Evolutionary conservation across 37 sponge, comb jelly and placozoan genomes (phyloP).

Genomic region (Aphrocallistes beatrix): DNA sequence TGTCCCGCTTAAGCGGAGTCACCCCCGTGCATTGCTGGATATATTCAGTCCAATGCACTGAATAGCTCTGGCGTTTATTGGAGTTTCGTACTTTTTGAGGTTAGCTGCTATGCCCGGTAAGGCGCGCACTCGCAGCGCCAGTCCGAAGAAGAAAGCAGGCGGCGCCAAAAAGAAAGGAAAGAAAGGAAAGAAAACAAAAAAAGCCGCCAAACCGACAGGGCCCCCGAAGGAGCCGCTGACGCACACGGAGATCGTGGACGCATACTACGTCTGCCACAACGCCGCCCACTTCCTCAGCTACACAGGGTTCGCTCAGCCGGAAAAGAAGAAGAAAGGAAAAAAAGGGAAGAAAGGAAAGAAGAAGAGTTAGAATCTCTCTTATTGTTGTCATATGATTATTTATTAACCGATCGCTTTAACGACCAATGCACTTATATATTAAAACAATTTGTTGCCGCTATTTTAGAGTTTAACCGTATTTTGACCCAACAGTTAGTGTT

Average conservation of each 20-base stretch:
- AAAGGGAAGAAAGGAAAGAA: background rate
- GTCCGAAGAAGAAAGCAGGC: too few species aligned
- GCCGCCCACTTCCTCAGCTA: background rate
- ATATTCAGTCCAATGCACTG: too few species aligned
- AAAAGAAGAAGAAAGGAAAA: background rate
- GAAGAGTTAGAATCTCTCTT: background rate
- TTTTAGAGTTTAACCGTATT: too few species aligned
- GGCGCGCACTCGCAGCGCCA: background rate
- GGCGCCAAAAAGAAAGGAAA: background rate
- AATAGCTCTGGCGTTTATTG: too few species aligned
- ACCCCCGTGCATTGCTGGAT: too few species aligned
- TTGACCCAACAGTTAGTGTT: too few species aligned
- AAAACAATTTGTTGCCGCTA: too few species aligned
- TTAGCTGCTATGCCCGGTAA: slow-evolving; percentile 16
- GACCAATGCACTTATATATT: too few species aligned
- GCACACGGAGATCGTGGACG: background rate
- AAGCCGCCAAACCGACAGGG: background rate
- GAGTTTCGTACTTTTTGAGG: too few species aligned
- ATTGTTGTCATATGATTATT: background rate
- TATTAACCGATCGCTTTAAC: too few species aligned
- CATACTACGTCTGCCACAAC: slow-evolving; percentile 15
- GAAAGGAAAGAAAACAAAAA: background rate
- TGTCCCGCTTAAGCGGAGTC: too few species aligned
- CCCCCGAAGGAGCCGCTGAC: slow-evolving; percentile 13
- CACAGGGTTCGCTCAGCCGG: background rate